A percentile compares a stretch with the other conserved stretches of the same genome.
These are phyloP conservation scores for Lithophane semibrunnea DNA, from an alignment of 2,888 invertebrate genomes.

Conservation along the genomic window DNA sequence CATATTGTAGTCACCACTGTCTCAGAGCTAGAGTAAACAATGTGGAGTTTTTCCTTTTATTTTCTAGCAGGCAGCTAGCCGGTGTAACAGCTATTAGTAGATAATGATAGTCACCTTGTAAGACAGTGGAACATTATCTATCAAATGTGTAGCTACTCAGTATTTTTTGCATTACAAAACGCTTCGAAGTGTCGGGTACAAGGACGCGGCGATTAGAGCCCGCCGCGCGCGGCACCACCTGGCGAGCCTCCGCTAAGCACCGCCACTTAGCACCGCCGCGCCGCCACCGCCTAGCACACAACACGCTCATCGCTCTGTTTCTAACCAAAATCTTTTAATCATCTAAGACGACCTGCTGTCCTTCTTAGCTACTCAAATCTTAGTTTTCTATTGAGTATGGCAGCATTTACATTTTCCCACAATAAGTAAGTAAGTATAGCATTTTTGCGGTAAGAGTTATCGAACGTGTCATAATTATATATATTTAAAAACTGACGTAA, in stretches of 20 bases:
- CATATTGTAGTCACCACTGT: slow-evolving; percentile 14
- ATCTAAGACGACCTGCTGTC: too few species aligned
- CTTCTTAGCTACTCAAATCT: background rate
- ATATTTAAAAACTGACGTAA: background rate
- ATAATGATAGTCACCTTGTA: slow-evolving; percentile 28
- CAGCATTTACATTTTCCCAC: background rate
- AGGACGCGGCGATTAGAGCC: slow-evolving; percentile 75
- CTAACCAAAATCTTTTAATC: background rate
- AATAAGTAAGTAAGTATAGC: background rate
- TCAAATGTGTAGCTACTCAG: slow-evolving; percentile 28
- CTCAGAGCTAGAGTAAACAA: slow-evolving; percentile 10
- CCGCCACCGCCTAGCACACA: slow-evolving; percentile 11
- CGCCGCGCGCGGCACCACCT: slow-evolving; percentile 64
- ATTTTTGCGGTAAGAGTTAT: background rate
- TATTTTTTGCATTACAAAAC: slow-evolving; percentile 59
- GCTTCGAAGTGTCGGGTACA: slow-evolving; percentile 54
- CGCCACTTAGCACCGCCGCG: slow-evolving; percentile 62
- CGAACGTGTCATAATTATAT: background rate
- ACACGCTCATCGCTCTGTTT: background rate
- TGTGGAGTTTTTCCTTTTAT: slow-evolving; percentile 9
- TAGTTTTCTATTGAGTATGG: background rate
- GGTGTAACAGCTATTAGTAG: slow-evolving; percentile 1
- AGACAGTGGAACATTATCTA: slow-evolving; percentile 30
- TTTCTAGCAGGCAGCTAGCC: background rate
- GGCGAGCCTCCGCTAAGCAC: slow-evolving; percentile 69